Base-by-base conservation (phyloP, 2,888 invertebrate genomes). In the Sphaerophoria rueppellii region DNA sequence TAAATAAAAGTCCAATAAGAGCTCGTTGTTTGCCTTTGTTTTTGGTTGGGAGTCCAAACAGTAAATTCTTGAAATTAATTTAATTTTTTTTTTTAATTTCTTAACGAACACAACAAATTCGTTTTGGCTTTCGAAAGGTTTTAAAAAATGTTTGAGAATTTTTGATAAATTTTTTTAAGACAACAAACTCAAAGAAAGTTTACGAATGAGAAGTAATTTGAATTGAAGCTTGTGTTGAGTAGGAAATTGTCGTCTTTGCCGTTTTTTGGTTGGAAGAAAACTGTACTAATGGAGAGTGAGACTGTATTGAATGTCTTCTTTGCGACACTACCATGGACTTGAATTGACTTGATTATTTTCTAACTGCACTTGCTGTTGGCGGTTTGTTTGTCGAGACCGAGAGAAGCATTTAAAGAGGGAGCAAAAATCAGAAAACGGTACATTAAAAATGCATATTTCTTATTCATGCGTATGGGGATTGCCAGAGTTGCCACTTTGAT, bases 31-130 rank as follows among this genome's bases (percentile, higher is more conserved):
- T 55, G 54, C 12, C 65, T 65, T 40, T 58, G 14, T 79, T 67
- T 74, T 69, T 63, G 40, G 4, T 67, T n/a, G 61, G 78, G 14
- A 16, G 60, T 78, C 78, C 75, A 79, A 76, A 43, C 58, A 73
- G 63, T 67, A 63, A 75, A 63, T 80, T 46, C 60, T 72, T 16
- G 0, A 72, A 69, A 35, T 65, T 65, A 48, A 54, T 80, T 79
- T 70, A 11, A 5, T 57, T 82, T 73, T 80, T 37, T 43, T 43
- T 43, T 7, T 4, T 43, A 11, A 43, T 43, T 43, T 71, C 58
- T 74, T 57, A 76, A 79, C 79, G 75, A 79, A 74, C 70, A 83
- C 82, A 83, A 79, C 74, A 71, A 83, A 79, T 83, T 83, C 74
- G 65, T 58, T 72, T 71, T 54, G 74, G 50, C 79, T 75, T 50